Conservation (phyloP, 2,797 vertebrate species). For the Delichon dasypus region DNA sequence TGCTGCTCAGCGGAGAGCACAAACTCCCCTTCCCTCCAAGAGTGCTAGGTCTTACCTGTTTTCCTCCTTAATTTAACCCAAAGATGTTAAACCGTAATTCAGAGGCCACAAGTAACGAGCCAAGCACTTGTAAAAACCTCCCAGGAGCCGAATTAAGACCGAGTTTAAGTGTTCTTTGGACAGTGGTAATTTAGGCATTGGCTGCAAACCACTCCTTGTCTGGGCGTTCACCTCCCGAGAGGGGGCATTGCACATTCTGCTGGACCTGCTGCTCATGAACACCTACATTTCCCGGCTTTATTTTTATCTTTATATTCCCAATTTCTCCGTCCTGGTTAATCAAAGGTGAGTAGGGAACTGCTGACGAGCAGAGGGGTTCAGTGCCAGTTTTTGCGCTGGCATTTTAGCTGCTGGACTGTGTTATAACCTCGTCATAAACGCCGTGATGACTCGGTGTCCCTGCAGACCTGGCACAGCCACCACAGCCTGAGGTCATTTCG, state of each 20-base stretch:
- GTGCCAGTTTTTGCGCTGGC: neutral
- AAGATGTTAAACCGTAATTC: neutral
- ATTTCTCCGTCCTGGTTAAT: neutral
- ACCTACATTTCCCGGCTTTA: neutral
- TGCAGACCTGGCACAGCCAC: neutral
- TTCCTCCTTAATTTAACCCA: neutral
- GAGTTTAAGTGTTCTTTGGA: neutral
- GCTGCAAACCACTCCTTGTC: neutral
- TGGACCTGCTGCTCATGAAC: accelerated
- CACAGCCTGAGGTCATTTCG: accelerated
- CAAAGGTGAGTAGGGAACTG: neutral
- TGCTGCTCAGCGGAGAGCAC: neutral
- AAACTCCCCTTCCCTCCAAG: neutral
- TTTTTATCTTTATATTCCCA: too few species aligned
- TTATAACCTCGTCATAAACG: accelerated
- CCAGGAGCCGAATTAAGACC: neutral
- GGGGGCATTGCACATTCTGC: neutral
- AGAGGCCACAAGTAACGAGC: neutral
- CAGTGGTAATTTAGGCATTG: neutral
- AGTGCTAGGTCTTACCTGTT: neutral
- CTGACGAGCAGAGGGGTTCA: neutral
- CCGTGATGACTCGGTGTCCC: neutral
- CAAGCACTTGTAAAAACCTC: neutral
- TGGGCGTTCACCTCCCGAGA: neutral
- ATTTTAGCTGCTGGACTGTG: accelerated